Evolutionary conservation across 2,797 vertebrate species (phyloP).

Genomic region (Euphonia xanthogaster): DNA sequence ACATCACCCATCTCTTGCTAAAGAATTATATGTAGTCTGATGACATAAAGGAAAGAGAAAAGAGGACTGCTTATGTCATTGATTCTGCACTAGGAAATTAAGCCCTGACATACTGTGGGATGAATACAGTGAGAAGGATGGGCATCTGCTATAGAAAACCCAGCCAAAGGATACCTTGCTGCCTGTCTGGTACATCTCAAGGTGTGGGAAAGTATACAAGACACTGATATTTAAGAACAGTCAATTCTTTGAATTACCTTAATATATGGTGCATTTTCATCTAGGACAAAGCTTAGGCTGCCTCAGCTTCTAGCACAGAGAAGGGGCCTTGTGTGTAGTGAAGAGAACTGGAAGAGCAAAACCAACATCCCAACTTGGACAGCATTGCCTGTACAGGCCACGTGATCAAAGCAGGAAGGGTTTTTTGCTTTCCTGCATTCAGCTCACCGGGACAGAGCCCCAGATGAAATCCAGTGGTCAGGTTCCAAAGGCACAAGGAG

Average conservation of each 20-base stretch:
- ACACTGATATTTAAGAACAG: not conserved
- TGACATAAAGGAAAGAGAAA: not conserved
- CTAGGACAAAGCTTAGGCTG: not conserved
- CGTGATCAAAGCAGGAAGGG: not conserved
- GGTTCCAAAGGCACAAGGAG: not conserved
- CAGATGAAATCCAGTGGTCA: not conserved
- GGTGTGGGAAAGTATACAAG: not conserved
- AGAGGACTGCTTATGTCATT: not conserved
- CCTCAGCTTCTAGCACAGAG: not conserved
- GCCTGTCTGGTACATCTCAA: not conserved
- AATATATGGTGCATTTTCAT: not conserved
- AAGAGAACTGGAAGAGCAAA: not conserved
- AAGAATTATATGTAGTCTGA: not conserved
- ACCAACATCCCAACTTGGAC: not conserved
- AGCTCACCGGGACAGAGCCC: not conserved
- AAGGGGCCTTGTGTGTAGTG: not conserved
- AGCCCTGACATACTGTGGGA: not conserved
- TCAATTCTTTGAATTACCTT: not conserved
- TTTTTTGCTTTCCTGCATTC: not conserved
- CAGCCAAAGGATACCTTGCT: not conserved
- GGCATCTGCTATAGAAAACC: not conserved
- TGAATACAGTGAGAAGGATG: not conserved
- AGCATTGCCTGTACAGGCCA: not conserved
- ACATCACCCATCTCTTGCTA: not conserved
- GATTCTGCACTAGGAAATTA: not conserved